Conservation (phyloP, 2,113 vertebrate genomes). For the Xiphorhynchus elegans region DNA sequence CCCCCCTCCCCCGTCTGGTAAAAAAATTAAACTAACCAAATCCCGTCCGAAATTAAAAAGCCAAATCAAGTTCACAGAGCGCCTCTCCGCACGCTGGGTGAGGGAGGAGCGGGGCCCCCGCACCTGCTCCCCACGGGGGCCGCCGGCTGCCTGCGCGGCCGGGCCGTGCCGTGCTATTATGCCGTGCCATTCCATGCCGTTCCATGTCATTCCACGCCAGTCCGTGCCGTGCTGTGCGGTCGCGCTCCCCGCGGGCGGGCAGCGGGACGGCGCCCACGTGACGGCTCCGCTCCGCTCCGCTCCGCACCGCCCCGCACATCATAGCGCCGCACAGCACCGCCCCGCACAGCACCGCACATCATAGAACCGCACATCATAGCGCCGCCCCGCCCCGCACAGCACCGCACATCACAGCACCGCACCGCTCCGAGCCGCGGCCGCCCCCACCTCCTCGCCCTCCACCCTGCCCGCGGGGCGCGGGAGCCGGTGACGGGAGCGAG, state of each 20-base stretch:
- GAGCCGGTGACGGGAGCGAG: conserved; percentile 62
- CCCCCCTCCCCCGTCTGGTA: fast-evolving
- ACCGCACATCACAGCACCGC: no score
- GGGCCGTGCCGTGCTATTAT: no score
- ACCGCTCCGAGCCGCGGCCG: neutral
- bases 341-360: no score
- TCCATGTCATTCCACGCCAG: no score
- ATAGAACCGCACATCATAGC: no score
- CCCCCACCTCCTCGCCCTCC: neutral
- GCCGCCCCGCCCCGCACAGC: no score
- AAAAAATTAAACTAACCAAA: neutral
- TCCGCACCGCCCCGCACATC: no score
- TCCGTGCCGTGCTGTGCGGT: no score
- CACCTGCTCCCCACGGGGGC: neutral
- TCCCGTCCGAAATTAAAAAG: neutral
- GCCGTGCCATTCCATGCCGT: no score
- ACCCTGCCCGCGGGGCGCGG: conserved; percentile 48
- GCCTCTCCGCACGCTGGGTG: neutral
- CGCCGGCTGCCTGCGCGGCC: no score
- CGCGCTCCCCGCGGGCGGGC: no score
- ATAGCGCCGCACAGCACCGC: no score
- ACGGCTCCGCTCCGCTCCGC: neutral
- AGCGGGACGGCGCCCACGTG: neutral
- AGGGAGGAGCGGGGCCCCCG: neutral
- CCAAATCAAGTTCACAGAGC: fast-evolving